phyloP scores from a whole-genome alignment of 2,113 vertebrate species.

The Megaleporinus macrocephalus region DNA sequence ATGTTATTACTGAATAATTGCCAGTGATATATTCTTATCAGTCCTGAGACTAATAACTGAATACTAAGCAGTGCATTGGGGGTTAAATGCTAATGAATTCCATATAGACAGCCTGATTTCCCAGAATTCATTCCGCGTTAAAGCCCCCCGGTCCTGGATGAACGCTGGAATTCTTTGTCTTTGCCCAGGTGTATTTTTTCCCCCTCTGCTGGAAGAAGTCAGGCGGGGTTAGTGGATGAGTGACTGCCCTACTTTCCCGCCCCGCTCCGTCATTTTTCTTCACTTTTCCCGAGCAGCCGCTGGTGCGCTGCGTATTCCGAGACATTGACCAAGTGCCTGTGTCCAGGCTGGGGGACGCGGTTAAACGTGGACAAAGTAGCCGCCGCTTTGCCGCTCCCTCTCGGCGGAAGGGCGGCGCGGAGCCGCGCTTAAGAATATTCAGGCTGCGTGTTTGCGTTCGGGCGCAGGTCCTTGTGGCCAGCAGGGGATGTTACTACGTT shows the following conservation, averaged over 20 bases:
- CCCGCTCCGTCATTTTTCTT: constrained; percentile 79
- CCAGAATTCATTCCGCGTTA: not conserved
- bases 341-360: constrained; percentile 78
- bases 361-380: constrained; percentile 80
- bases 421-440: constrained; percentile 41
- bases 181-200: constrained; percentile 57
- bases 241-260: constrained; percentile 77
- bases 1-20: too few species aligned
- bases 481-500: constrained; percentile 47
- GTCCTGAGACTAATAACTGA: too few species aligned
- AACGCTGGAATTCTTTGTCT: constrained; percentile 59
- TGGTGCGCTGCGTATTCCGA: constrained; percentile 76
- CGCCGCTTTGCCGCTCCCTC: constrained; percentile 73
- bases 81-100: constrained; percentile 4
- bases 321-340: constrained; percentile 81
- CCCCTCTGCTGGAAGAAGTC: constrained; percentile 44
- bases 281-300: constrained; percentile 72
- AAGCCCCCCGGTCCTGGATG: constrained; percentile 10
- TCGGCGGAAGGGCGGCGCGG: not conserved
- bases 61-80: too few species aligned
- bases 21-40: too few species aligned
- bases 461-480: constrained; percentile 46
- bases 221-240: constrained; percentile 72
- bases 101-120: constrained; percentile 11
- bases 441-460: constrained; percentile 43